Evolutionary conservation across 1,140 invertebrate genomes (phyloP), one percentile per base, ranked within the genome.

Genomic region (Calliphora vicina): DNA sequence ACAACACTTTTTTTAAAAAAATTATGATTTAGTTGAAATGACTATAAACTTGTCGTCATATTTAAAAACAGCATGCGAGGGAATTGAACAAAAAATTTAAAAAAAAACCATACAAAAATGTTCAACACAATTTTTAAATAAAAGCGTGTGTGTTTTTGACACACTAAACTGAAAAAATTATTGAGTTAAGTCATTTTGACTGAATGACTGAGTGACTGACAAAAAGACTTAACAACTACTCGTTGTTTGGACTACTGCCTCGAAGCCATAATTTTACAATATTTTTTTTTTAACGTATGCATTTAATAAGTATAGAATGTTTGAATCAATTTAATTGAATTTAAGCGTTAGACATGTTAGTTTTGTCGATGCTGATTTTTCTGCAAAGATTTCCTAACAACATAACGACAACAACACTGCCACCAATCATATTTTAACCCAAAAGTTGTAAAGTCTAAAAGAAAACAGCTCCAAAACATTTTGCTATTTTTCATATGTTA

Each of bases 401-500:
- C 10, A 45, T 2, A 12, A 45, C 43, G 17, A 50, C 45, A 50
- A 50, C 45, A n/a, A n/a, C n/a, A n/a, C n/a, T 2, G 35, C 35
- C 6, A 35, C 35, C 35, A 35, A 35, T 35, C 35, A 35, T 35
- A 50, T 50, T 67, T 67, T 67, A 20, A 67, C 20, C 4, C 20
- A 25, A 20, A 23, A 67, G 12, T 57, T 17, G 0, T 57, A 17
- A 15, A n/a, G 45, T 57, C 15, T 35, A 10, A 13, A 50, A 12
- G 17, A 50, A 50, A 50, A 23, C 61, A 15, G 15, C 50, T 10
- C 2, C n/a, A 23, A 20, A n/a, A 9, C 6, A 67, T 67, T 57
- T 57, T 67, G n/a, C 61, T 9, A 67, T 67, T 67, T 67, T 25
- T 67, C 61, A 67, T 67, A 67, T 67, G 61, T 67, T 67, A 23